phyloP scores from a whole-genome alignment of 2,888 invertebrate genomes.

The Malthinus flaveolus region DNA sequence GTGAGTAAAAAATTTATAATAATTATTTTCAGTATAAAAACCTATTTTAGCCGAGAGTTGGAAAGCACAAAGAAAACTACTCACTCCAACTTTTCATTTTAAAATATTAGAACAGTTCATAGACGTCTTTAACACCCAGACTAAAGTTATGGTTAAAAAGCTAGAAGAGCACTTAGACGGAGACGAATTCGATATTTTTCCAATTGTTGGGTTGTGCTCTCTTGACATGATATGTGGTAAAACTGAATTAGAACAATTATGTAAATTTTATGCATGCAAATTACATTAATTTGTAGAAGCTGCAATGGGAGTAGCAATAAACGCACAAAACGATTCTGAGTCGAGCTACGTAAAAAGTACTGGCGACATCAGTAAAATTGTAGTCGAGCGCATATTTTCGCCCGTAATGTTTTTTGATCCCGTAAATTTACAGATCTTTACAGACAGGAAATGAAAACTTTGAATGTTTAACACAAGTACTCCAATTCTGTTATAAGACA shows the following conservation, averaged over 20 bases:
- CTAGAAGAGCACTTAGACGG: conserved; percentile 52
- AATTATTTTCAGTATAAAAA: neutral
- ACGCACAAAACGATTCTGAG: conserved; percentile 70
- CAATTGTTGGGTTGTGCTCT: conserved; percentile 62
- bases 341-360: conserved; percentile 75
- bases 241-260: neutral
- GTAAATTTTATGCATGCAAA: neutral
- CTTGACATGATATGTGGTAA: conserved; percentile 66
- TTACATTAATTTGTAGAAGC: conserved; percentile 63
- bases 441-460: conserved; percentile 56
- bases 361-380: conserved; percentile 54
- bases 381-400: conserved; percentile 40
- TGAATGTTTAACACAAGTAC: conserved; percentile 58
- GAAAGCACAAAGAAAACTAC: conserved; percentile 68
- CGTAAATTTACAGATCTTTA: conserved; percentile 61
- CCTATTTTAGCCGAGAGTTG: conserved; percentile 58
- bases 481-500: conserved; percentile 61
- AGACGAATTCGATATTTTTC: conserved; percentile 62
- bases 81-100: conserved; percentile 80
- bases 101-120: conserved; percentile 74
- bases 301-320: conserved; percentile 78
- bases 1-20: neutral
- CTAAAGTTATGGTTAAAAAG: conserved; percentile 60
- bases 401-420: conserved; percentile 58
- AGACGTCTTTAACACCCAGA: conserved; percentile 69